Base-by-base conservation (phyloP, 2,797 vertebrate genomes). In the Gastrophryne carolinensis region DNA sequence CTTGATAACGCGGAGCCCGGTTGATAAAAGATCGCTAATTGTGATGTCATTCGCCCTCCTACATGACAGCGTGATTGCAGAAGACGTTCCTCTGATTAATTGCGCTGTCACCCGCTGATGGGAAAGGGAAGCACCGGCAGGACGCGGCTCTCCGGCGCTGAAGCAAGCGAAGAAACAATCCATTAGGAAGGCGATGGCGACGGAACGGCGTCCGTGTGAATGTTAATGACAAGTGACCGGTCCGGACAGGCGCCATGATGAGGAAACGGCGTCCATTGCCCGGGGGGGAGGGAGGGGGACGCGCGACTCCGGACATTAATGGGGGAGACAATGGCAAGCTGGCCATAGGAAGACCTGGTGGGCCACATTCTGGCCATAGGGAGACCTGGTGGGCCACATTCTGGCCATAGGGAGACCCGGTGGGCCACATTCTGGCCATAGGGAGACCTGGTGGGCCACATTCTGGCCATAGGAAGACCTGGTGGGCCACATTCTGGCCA, bases 81-180 rank as follows among this genome's bases (percentile, higher is more conserved):
- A 41, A 62, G 44, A 61, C 53, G 35, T 52, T 50, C 63, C 57
- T 23, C 21, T 50, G 58, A 72, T 72, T 15, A 72, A 72, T 62
- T 52, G 39, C 26, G 23, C 70, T 72, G 70, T 72, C 70, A 72
- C 10, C 3, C 17, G 37, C 13, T 47, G 68, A 61, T 9, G 39
- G n/a, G n/a, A n/a, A n/a, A 15, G 66, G 26, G 35, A 26, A 35
- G 41, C 41, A 30, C 27, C 19, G 30, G 53, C 35, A 34, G 15
- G n/a, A 10, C 15, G 29, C 2, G 32, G 23, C 24, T 21, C 34
- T 2, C 17, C 24, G n/a, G 6, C 27, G 21, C n/a, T 62, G 69
- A 72, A 56, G 70, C 44, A 62, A 27, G 50, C 17, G 3, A 21
- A 24, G 9, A 29, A 34, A 53, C 30, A 62, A 19, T 37, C 50